Evolutionary conservation across 1,140 invertebrate genomes (phyloP), one percentile per base, ranked within the genome.

Genomic region (Hormaphis cornu): DNA sequence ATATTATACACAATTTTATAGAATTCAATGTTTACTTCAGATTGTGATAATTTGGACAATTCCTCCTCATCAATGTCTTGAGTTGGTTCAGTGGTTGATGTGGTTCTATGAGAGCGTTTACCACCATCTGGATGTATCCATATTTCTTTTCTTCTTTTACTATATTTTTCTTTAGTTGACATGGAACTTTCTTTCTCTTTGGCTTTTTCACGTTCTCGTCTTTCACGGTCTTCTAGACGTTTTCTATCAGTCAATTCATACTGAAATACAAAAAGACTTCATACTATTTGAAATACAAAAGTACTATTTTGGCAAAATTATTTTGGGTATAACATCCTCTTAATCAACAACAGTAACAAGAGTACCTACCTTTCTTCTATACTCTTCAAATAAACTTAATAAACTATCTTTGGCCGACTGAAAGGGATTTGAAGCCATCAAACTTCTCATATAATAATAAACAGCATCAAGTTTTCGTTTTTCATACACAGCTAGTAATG

Each of bases 381-480:
- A 93, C 80, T 97, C 93, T 79, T 97, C 92, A 79, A 96, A 96
- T 70, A 97, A 81, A 16, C 86, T 86, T 73, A 90, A 84, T 7
- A 97, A 81, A 79, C 89, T 89, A 81, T 97, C 93, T 72, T 87
- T 85, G 12, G 93, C 92, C 12, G 91, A 92, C 69, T 88, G 84
- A 75, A 95, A 90, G 10, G 93, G 91, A 83, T 95, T 95, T 20
- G 91, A 93, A 37, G 93, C 89, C 83, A 94, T 90, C 61, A 97
- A 81, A 79, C 93, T 95, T 74, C 94, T 83, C 87, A 96, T 94
- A 76, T 95, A 96, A 79, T 91, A 96, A 80, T 97, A 98, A 14
- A 97, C 91, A n/a, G 94, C 93, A 80, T 97, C 95, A 63, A 98
- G 82, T 82, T 93, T 93, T 76, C 87, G 86, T 83, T 95, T 92